Conservation (phyloP, 2,113 vertebrate species). For the Peucedramus taeniatus region DNA sequence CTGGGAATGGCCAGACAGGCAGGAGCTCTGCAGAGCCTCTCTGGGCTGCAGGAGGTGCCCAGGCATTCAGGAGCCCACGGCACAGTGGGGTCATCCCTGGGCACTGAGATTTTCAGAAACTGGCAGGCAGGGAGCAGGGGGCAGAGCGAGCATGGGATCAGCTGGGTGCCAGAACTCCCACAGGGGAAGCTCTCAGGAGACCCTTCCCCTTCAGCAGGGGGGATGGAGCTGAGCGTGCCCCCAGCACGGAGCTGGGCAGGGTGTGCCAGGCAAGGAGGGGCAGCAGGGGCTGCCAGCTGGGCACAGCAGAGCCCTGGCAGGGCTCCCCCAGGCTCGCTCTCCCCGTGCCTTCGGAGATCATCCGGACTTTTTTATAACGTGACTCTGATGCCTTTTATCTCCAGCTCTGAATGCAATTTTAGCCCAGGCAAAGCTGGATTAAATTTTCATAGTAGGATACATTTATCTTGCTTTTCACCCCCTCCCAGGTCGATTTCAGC, state of each 20-base stretch:
- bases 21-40: neutral
- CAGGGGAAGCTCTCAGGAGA: neutral
- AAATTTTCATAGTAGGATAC: constrained; percentile 62
- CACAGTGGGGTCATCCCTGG: accelerated
- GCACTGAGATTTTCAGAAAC: accelerated
- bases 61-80: neutral
- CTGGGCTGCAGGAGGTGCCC: neutral
- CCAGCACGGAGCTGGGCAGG: accelerated
- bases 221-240: accelerated
- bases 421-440: constrained; percentile 71
- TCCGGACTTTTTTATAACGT: neutral
- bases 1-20: neutral
- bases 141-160: accelerated
- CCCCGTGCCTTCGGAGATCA: constrained; percentile 13
- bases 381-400: constrained; percentile 61
- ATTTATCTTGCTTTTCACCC: constrained; percentile 63
- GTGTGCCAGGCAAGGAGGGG: neutral
- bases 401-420: constrained; percentile 55
- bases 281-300: neutral
- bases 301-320: neutral
- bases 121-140: accelerated
- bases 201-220: neutral
- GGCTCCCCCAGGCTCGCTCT: neutral
- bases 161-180: neutral
- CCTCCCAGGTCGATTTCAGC: constrained; percentile 6